Base-by-base conservation (phyloP, 2,113 vertebrate genomes). In the Beaufortia kweichowensis region DNA sequence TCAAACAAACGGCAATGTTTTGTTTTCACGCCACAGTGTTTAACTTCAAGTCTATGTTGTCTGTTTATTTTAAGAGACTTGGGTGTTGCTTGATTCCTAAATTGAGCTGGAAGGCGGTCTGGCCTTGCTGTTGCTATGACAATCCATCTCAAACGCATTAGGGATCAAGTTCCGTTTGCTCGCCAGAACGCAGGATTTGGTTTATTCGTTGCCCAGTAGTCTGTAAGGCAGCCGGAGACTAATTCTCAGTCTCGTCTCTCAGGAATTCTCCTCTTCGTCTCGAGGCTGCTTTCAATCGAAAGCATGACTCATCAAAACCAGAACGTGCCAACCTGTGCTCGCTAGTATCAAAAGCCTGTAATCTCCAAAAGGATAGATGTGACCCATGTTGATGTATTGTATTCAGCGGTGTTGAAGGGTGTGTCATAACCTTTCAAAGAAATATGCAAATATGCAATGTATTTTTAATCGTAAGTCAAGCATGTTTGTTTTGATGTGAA, bases 101-200 rank as follows among this genome's bases (percentile, higher is more conserved):
- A 56, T 79, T 39, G 55, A 67, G 61, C 41, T 46, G 56, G 24
- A 33, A 66, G 33, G 11, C 4, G 15, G 1, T 23, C 46, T 28
- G 48, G 26, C 4, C 68, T 64, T 14, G 39, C 72, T 80, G 82
- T 86, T 86, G 84, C 82, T 84, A 79, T 84, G 86, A 82, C 80
- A 26, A 84, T 84, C 70, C 12, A 66, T 70, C 68, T 78, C 43
- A 48, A 60, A 62, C 69, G 43, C 56, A 56, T 82, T 56, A 85
- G 24, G 62, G 82, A 87, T 81, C 81, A 77, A 61, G 65, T 82
- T 67, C 77, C 72, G 65, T 71, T 67, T 79, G 66, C 65, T 60
- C 29, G 73, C 81, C 81, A 82, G 64, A 74, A 60, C 21, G 12
- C 62, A 81, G 29, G 75, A 78, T 81, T 81, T 78, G 19, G 55